Percentiles rank a stretch among this genome's conserved stretches.
phyloP scores from a whole-genome alignment of 1,140 invertebrate genomes.

The Idris sp. region DNA sequence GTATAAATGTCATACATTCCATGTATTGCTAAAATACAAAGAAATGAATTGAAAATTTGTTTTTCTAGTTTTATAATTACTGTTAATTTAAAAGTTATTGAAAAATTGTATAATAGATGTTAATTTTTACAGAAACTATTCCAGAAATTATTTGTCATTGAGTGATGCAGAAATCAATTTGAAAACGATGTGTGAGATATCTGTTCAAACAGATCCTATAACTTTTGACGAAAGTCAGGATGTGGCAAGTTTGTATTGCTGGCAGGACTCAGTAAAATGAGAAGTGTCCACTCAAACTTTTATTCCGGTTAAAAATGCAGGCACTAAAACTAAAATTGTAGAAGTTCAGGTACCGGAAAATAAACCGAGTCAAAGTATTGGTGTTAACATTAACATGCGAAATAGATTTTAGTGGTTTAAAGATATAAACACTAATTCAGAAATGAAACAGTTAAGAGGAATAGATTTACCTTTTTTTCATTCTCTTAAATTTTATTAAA shows the following conservation, averaged over 20 bases:
- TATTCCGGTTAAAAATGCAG: slow-evolving; percentile 4
- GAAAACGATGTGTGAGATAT: slow-evolving; percentile 1
- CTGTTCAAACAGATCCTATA: slow-evolving; percentile 18
- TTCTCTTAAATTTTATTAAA: slow-evolving; percentile 16
- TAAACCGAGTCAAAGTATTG: slow-evolving; percentile 4
- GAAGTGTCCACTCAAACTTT: slow-evolving; percentile 28
- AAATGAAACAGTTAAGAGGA: slow-evolving; percentile 20
- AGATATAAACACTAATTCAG: slow-evolving; percentile 7
- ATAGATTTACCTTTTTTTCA: slow-evolving; percentile 3
- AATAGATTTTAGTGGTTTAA: slow-evolving; percentile 24
- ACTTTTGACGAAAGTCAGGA: background rate
- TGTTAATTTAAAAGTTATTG: too few relatives aligned
- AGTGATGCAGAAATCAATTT: background rate
- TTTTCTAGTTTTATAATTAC: too few relatives aligned
- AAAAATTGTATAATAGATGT: too few relatives aligned
- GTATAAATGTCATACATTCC: too few relatives aligned
- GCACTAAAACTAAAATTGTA: slow-evolving; percentile 3
- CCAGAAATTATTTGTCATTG: too few relatives aligned
- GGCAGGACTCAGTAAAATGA: slow-evolving; percentile 8
- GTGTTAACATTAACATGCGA: slow-evolving; percentile 7
- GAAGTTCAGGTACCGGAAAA: slow-evolving; percentile 9
- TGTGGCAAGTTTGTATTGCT: slow-evolving; percentile 17
- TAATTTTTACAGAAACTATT: too few relatives aligned
- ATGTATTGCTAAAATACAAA: too few relatives aligned
- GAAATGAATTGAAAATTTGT: too few relatives aligned